Evolutionary conservation across 2,888 invertebrate genomes (phyloP), one percentile per base, ranked within the genome.

Genomic region (Phragmatobia fuliginosa): DNA sequence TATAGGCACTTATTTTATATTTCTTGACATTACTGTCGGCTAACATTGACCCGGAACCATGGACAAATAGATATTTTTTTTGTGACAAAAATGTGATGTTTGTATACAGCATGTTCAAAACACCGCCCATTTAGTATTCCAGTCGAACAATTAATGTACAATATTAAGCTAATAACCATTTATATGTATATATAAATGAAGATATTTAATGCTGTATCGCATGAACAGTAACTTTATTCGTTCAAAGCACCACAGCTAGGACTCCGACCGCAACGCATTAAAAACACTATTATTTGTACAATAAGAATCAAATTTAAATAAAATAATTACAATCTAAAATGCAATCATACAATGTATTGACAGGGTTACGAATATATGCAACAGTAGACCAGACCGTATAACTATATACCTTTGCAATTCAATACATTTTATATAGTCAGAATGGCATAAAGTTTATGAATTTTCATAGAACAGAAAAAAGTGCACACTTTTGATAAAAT

Each of bases 91-190:
- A 49, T 60, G 64, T 64, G 62, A 69, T 52, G 64, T 52, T 68
- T 16, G 33, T 18, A 49, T 14, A 41, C 60, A 60, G 8, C 74
- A 64, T 68, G 38, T 76, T 68, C 74, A 75, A 75, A 62, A 49
- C 49, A 70, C 60, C 70, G 67, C 38, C 58, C 33, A 21, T 21
- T 32, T 21, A 49, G 28, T 21, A 66, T 63, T 49, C 70, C 74
- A 74, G 62, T 74, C 71, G 41, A 74, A 75, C 70, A 79, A 78
- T 71, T 41, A 76, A 82, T 80, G 74, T 80, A 78, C 78, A 81
- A 79, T 82, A 82, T 80, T 79, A 80, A 78, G 74, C 79, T 81
- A 82, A 76, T 62, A 62, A 70, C 65, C 78, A 79, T 82, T 81
- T 79, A 78, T 79, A 75, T 73, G 77, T 78, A 36, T 61, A 64